Evolutionary conservation across 1,140 invertebrate species (phyloP), one percentile per base, ranked within the genome.

Genomic region (Drosophila littoralis): DNA sequence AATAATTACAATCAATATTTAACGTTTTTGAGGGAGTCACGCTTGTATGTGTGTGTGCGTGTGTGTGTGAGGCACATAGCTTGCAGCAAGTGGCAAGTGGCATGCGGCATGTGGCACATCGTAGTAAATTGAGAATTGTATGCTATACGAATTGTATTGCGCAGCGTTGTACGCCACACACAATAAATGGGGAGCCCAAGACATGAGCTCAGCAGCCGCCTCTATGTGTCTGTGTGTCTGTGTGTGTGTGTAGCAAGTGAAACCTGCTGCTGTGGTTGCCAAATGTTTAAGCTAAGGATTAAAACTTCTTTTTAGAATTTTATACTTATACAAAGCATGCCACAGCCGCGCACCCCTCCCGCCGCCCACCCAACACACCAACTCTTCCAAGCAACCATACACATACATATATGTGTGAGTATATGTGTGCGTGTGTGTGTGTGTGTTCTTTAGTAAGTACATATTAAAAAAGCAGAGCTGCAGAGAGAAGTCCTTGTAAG

Each of bases 211-310:
- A 35, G 6, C 36, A 59, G 15, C 36, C 12, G 12, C 12, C 73
- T 54, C 38, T 54, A 35, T 42, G 35, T 28, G 33, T 51, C n/a
- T 55, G 12, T 46, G 28, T 54, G 33, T 63, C n/a, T 55, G 59
- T 43, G 52, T 50, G 42, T 57, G 10, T 66, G 61, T 50, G 45
- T 32, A 40, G 33, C 7, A 55, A 71, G 66, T 63, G 40, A 55
- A 45, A 38, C 71, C 50, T 58, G 55, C 55, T 68, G 74, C 60
- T 72, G 68, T 48, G 70, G 79, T 74, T 88, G 84, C 68, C 74
- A 88, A 88, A 88, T 89, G 82, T 81, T 88, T 91, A 81, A 88
- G 88, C 89, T 91, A 88, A 88, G 88, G 88, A 91, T 91, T 91
- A 91, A 91, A 81, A 88, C 64, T 84, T 69, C 65, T 88, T 88